A percentile compares a stretch with the other conserved stretches of the same genome.
phyloP scores from a whole-genome alignment of 2,888 invertebrate species.

The Tromatobia lineatoria region DNA sequence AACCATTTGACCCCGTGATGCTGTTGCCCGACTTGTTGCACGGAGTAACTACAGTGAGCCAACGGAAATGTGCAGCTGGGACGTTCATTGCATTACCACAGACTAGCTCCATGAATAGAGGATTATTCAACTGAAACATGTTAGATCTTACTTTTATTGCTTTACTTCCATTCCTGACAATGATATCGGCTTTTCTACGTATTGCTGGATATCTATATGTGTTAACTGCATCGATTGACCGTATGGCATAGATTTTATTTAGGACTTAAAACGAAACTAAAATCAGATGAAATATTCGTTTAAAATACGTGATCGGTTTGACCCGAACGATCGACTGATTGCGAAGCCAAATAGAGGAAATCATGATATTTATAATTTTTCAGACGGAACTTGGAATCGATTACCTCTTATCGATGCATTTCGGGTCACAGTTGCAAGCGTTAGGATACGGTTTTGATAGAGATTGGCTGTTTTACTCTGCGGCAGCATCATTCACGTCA shows the following conservation, averaged over 20 bases:
- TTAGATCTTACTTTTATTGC: not conserved
- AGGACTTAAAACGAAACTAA: too few relatives aligned
- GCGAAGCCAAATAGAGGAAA: too few relatives aligned
- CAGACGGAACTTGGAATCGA: too few relatives aligned
- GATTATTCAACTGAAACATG: not conserved
- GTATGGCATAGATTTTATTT: not conserved
- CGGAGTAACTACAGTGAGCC: conserved; percentile 54
- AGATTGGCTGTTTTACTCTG: too few relatives aligned
- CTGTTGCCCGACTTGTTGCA: conserved; percentile 82
- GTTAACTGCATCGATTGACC: not conserved
- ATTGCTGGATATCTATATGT: not conserved
- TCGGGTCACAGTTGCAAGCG: too few relatives aligned
- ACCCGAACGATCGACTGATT: too few relatives aligned
- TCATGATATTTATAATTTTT: too few relatives aligned
- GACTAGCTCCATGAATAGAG: not conserved
- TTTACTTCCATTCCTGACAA: not conserved
- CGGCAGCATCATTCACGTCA: too few relatives aligned
- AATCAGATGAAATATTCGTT: too few relatives aligned
- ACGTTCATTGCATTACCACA: conserved; percentile 30
- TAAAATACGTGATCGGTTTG: too few relatives aligned
- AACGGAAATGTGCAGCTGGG: conserved; percentile 35
- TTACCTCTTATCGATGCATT: too few relatives aligned
- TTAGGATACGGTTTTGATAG: too few relatives aligned
- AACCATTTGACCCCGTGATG: conserved; percentile 75
- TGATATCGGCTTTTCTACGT: not conserved